Evolutionary conservation across 2,113 vertebrate species (phyloP), one percentile per base, ranked within the genome.

Genomic region (Pomatostomus ruficeps): DNA sequence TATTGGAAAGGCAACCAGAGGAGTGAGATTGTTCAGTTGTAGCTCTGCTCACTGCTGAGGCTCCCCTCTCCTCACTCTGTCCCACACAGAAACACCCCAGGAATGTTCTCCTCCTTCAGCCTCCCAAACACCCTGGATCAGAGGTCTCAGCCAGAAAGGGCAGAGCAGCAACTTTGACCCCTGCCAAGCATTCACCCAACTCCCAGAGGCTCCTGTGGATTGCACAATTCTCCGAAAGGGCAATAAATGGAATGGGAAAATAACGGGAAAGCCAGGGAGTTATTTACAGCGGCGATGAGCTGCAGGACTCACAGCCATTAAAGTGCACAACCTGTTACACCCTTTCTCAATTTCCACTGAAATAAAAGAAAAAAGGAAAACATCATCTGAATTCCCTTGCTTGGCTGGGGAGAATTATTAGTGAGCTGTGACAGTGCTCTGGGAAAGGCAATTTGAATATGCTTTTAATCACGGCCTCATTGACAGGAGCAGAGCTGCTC

Each of bases 361-460:
- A 25, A n/a, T n/a, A n/a, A n/a, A n/a, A 67, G 38, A 86, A 57
- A 62, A 25, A 3, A 63, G 19, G 20, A 28, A 58, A 92, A 77
- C 14, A 65, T 72, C 23, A 15, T 28, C 70, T 38, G 18, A 57
- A 85, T 79, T 88, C 89, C 66, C 73, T 89, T 85, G 62, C 74
- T 76, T 89, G 54, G 85, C 36, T 75, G 25, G 21, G 28, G 23
- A 87, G 28, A 91, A 91, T 82, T 88, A 79, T 89, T 85, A 82
- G n/a, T 57, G 77, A 95, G 52, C 65, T 89, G 66, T 82, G 78
- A 79, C 52, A 75, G 54, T 65, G 45, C 16, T 59, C 45, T 55
- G 70, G 57, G 72, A 95, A 89, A 94, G 70, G 9, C 52, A 63
- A 26, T 95, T 82, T 89, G 58, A 84, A 94, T 85, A 88, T 61